A percentile compares a stretch with the other conserved stretches of the same genome.
These are phyloP conservation scores for Cydia fagiglandana DNA, from an alignment of 1,140 invertebrate genomes.

Conservation along the genomic window DNA sequence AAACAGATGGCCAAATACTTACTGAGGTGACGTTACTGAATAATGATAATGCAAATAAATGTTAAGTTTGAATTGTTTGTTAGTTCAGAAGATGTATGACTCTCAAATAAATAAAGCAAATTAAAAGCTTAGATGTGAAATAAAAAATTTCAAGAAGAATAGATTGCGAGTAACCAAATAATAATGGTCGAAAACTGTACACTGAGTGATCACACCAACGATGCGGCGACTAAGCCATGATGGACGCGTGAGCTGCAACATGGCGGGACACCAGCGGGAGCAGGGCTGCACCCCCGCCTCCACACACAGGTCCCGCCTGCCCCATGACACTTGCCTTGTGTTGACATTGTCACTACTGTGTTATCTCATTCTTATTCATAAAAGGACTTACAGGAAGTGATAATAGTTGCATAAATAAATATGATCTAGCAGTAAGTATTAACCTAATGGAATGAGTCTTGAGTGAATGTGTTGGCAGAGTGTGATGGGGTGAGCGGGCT, in stretches of 20 bases:
- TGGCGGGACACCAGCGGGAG: conserved; percentile 64
- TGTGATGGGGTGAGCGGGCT: conserved; percentile 33
- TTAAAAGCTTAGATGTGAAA: conserved; percentile 70
- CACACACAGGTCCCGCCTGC: not conserved
- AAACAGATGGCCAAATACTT: conserved; percentile 45
- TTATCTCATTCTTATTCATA: conserved; percentile 7
- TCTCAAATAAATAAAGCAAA: conserved; percentile 72
- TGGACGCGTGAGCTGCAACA: conserved; percentile 60
- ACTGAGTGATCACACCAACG: conserved; percentile 70
- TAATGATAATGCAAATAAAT: conserved; percentile 64
- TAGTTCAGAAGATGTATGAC: conserved; percentile 60
- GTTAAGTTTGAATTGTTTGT: conserved; percentile 60
- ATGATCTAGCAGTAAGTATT: conserved; percentile 1
- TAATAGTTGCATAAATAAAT: conserved; percentile 19
- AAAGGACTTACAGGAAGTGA: conserved; percentile 18
- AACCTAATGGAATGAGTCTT: conserved; percentile 12
- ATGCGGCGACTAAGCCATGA: conserved; percentile 75
- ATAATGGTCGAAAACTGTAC: conserved; percentile 67
- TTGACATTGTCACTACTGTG: conserved; percentile 16
- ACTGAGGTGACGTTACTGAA: conserved; percentile 58
- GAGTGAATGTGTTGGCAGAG: conserved; percentile 15
- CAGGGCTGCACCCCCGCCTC: not conserved
- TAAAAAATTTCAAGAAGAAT: conserved; percentile 70
- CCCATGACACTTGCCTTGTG: conserved; percentile 19
- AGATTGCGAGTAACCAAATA: conserved; percentile 61